Base-by-base conservation (phyloP, 2,888 invertebrate species). In the Helicoverpa assulta region DNA sequence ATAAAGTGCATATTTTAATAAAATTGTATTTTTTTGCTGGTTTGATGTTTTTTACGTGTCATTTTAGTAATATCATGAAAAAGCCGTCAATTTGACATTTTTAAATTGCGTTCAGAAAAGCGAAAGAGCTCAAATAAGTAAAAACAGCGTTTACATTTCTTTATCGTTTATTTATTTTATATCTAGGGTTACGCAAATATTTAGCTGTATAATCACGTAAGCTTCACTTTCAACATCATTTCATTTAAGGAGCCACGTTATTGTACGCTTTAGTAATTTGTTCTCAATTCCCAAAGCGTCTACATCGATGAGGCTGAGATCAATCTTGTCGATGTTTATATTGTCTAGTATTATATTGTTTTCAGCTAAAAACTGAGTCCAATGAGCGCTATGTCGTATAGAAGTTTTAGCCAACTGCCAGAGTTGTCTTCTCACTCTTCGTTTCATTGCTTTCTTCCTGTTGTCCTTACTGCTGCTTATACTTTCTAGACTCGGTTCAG, bases 211-310 rank as follows among this genome's bases (percentile, higher is more conserved):
- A 3, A 26, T 26, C 26, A 26, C 8, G 33, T 33, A 33, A 33
- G 33, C 33, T 33, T 33, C 12, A 12, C 29, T 43, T 37, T 16
- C 59, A 40, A 6, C 6, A 33, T 3, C 16, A 5, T n/a, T 73
- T 82, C 78, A 86, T 75, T 88, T 89, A 21, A 89, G 80, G 40
- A 89, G 69, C 88, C 88, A 90, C 12, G 70, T 74, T 6, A 88
- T 56, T 37, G 85, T 84, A 16, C 82, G 71, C 71, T 85, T 89
- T 16, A 87, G 37, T 5, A 85, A 57, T 78, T 86, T 89, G 61
- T 85, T 90, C 68, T 88, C 73, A 50, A 88, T 88, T 7, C 83
- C 86, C 37, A 89, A 70, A 18, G 82, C 85, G 47, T 90, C 86
- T 50, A 89, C 55, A 63, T 90, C 83, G 57, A 89, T 85, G 0